Conservation (phyloP, 2,797 vertebrate genomes). For the Anguilla marmorata region DNA sequence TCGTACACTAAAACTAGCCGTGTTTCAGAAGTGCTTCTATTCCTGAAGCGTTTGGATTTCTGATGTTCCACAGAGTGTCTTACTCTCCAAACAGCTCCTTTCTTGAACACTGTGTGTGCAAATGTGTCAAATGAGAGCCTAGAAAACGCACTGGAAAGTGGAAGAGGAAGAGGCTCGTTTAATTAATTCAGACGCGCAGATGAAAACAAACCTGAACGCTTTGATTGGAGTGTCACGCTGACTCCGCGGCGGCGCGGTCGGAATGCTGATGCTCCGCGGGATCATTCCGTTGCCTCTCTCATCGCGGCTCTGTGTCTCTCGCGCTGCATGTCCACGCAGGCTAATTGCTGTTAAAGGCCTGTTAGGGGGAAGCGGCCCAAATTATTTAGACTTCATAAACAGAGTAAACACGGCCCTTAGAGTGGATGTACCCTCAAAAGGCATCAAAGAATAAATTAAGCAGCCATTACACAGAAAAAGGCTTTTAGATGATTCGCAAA, state of each 20-base stretch:
- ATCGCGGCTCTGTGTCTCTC: conserved; percentile 68
- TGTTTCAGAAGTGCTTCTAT: neutral
- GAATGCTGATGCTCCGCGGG: conserved; percentile 59
- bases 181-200: conserved; percentile 48
- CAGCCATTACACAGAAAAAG: conserved; percentile 68
- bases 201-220: conserved; percentile 49
- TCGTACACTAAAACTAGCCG: neutral
- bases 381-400: conserved; percentile 78
- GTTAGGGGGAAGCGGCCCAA: conserved; percentile 71
- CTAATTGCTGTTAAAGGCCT: conserved; percentile 81
- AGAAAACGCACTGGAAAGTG: neutral
- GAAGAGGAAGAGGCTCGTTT: conserved; percentile 42
- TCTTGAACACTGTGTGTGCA: neutral
- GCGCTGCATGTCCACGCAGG: conserved; percentile 64
- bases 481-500: conserved; percentile 74
- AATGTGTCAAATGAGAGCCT: neutral
- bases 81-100: neutral
- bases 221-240: conserved; percentile 54
- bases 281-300: conserved; percentile 75
- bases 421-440: conserved; percentile 66
- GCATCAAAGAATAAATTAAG: conserved; percentile 81
- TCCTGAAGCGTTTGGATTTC: neutral
- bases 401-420: conserved; percentile 73
- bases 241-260: conserved; percentile 45
- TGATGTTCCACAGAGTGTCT: neutral